Evolutionary conservation across 1,140 invertebrate species (phyloP).

Genomic region (Ostrea edulis): DNA sequence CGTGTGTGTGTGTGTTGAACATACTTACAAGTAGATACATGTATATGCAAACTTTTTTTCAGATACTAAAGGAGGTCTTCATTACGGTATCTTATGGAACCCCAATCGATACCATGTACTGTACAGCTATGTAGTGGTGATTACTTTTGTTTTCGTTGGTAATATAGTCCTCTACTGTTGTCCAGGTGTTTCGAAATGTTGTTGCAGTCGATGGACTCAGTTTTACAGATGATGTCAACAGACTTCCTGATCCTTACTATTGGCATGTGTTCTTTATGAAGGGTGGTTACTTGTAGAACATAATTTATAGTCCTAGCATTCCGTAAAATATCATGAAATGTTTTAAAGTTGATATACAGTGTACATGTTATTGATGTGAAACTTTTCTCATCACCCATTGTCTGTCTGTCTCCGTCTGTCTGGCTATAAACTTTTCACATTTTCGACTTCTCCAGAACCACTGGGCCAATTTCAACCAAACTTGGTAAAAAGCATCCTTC

Average conservation of each 20-base stretch:
- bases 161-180: neutral
- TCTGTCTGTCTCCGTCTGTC: too few species aligned
- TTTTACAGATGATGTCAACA: neutral
- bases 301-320: too few species aligned
- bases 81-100: constrained; percentile 71
- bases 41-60: constrained; percentile 44
- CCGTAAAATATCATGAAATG: too few species aligned
- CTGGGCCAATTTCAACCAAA: too few species aligned
- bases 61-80: constrained; percentile 65
- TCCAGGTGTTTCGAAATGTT: neutral
- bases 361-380: too few species aligned
- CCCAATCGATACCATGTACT: constrained; percentile 69
- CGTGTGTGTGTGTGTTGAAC: neutral
- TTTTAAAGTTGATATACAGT: too few species aligned
- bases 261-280: too few species aligned
- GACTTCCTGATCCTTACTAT: neutral
- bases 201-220: neutral
- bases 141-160: constrained; percentile 17
- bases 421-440: too few species aligned
- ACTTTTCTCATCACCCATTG: too few species aligned
- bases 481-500: too few species aligned
- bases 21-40: neutral
- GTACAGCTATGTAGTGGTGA: constrained; percentile 62
- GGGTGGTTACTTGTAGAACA: too few species aligned
- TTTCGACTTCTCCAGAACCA: too few species aligned